Percentiles rank a stretch among this genome's conserved stretches.
These are phyloP conservation scores for Drosophila biarmipes DNA, from an alignment of 1,140 invertebrate genomes.

Conservation along the genomic window DNA sequence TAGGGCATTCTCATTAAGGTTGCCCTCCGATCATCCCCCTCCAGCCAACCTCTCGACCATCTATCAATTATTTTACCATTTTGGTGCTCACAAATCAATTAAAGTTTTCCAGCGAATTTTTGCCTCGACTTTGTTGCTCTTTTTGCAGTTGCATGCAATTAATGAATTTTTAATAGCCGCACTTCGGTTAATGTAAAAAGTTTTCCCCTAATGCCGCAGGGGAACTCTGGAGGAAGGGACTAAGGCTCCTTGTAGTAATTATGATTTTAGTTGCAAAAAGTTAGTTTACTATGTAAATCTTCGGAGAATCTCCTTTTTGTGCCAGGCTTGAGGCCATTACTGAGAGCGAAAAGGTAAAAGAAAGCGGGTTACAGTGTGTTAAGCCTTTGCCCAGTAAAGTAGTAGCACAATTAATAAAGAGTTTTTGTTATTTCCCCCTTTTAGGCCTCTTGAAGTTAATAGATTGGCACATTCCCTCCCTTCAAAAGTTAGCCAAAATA, in stretches of 20 bases:
- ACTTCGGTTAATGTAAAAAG: conserved; percentile 80
- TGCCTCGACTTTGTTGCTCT: conserved; percentile 44
- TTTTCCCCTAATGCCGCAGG: conserved; percentile 40
- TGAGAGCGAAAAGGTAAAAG: neutral
- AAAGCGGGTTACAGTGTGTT: neutral
- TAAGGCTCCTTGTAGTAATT: conserved; percentile 64
- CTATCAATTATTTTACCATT: conserved; percentile 78
- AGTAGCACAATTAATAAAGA: too few relatives aligned
- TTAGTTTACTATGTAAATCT: conserved; percentile 67
- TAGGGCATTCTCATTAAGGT: conserved; percentile 62
- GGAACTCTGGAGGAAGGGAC: conserved; percentile 2
- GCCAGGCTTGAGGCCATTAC: conserved; percentile 15
- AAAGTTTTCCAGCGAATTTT: conserved; percentile 60
- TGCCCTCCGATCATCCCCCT: neutral
- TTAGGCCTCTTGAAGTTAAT: neutral
- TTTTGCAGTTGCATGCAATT: conserved; percentile 66
- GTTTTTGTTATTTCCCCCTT: too few relatives aligned
- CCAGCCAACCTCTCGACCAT: conserved; percentile 34
- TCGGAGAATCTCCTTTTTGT: conserved; percentile 17
- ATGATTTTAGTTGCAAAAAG: conserved; percentile 61
- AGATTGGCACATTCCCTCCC: neutral
- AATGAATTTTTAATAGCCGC: conserved; percentile 79
- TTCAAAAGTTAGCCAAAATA: too few relatives aligned
- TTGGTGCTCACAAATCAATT: conserved; percentile 70
- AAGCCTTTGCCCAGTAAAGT: too few relatives aligned